Base-by-base conservation (phyloP, 2,113 vertebrate genomes). In the Datnioides undecimradiatus region DNA sequence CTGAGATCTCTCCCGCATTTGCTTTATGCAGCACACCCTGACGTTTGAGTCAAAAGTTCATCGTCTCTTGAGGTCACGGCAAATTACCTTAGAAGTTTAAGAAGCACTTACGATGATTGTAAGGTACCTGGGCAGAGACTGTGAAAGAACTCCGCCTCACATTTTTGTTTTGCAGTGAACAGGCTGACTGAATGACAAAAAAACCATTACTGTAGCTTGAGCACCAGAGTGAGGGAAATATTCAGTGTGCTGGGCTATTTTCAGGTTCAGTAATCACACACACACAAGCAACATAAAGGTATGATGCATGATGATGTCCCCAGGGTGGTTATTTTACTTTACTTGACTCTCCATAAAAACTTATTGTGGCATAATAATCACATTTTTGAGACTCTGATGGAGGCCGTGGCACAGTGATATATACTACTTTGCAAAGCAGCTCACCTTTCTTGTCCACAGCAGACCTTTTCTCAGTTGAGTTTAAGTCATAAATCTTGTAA, bases 1-100 rank as follows among this genome's bases (percentile, higher is more conserved):
- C 31, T 54, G 40, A 36, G 43, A 38, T 51, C 52, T 27, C 31
- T 55, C 17, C 21, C 14, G 17, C 34, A 34, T 31, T 52, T 11
- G 27, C 10, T 71, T 74, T 7, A 36, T 2, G 6, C 36, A 8
- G 2, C 1, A 27, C 9, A 29, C 49, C 29, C 38, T 43, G 33
- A 17, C 31, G 41, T 21, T 48, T 29, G 64, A 48, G 63, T 70
- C 58, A 31, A 43, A 77, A 54, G 55, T 73, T 78, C 38, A 60
- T 13, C 11, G 0, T 38, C 21, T 73, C 57, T 45, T 25, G 8
- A 65, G 16, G 43, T 59, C 3, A 5, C 17, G n/a, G 29, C 11
- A 27, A 6, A 21, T 25, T 45, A 27, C 52, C 58, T 38, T 14
- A 51, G 36, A 31, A 46, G 34, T 45, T 67, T 19, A 16, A 38